A percentile compares a stretch with the other conserved stretches of the same genome.
Evolutionary conservation across 2,888 invertebrate species (phyloP).

Genomic region (Hypercompe scribonia): DNA sequence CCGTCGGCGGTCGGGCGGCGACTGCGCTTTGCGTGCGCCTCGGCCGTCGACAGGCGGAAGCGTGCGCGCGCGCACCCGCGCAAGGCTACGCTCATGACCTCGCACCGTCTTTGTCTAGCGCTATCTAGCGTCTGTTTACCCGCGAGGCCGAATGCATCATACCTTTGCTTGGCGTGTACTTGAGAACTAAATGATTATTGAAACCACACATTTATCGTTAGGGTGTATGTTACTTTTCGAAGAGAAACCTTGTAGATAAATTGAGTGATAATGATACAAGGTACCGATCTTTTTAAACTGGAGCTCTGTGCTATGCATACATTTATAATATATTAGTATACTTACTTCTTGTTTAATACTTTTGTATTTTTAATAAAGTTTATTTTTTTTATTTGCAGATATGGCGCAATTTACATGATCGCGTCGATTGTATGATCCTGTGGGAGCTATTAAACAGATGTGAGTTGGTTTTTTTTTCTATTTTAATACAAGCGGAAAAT

Average conservation of each 20-base stretch:
- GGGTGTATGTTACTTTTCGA: slow-evolving; percentile 62
- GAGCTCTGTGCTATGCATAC: slow-evolving; percentile 4
- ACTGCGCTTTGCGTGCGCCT: slow-evolving; percentile 63
- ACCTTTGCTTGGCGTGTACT: slow-evolving; percentile 75
- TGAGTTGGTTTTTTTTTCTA: slow-evolving; percentile 61
- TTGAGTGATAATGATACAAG: slow-evolving; percentile 61
- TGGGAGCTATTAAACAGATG: slow-evolving; percentile 70
- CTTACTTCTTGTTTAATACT: slow-evolving; percentile 16
- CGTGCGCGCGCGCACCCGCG: slow-evolving; percentile 81
- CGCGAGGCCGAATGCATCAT: slow-evolving; percentile 86
- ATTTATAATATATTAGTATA: slow-evolving; percentile 20
- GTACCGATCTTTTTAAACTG: slow-evolving; percentile 42
- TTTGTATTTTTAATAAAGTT: background rate
- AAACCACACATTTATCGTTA: slow-evolving; percentile 70
- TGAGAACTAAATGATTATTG: slow-evolving; percentile 73
- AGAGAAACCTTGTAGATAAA: slow-evolving; percentile 70
- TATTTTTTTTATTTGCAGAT: slow-evolving; percentile 62
- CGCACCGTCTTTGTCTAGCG: slow-evolving; percentile 86
- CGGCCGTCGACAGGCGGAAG: slow-evolving; percentile 81
- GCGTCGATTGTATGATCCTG: slow-evolving; percentile 68
- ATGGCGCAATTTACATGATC: slow-evolving; percentile 74
- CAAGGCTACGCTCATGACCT: slow-evolving; percentile 87
- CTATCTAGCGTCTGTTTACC: slow-evolving; percentile 85
- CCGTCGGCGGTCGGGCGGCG: slow-evolving; percentile 61
- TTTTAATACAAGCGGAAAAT: slow-evolving; percentile 10